Evolutionary conservation across 2,797 vertebrate genomes (phyloP).

Genomic region (Tapera naevia): DNA sequence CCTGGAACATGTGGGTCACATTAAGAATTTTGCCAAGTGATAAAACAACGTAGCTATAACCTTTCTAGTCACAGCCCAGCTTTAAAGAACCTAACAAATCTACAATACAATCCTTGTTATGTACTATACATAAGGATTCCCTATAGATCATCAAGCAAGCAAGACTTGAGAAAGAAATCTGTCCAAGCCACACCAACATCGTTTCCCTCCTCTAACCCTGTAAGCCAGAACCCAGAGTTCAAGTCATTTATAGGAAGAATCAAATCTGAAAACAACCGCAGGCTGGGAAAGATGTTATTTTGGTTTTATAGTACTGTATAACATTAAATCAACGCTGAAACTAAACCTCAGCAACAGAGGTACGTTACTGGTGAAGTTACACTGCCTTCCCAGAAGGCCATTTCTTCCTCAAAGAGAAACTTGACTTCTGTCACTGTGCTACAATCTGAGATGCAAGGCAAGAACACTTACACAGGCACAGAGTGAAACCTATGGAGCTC

Average conservation of each 20-base stretch:
- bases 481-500: neutral
- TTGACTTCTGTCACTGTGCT: neutral
- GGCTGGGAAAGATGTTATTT: neutral
- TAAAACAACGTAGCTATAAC: accelerated
- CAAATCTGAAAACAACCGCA: slow-evolving; percentile 5
- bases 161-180: neutral
- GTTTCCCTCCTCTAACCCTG: neutral
- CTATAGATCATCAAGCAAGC: neutral
- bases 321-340: neutral
- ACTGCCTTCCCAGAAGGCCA: neutral
- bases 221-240: neutral
- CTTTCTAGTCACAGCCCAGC: neutral
- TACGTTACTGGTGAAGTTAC: neutral
- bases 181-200: neutral
- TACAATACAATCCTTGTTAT: neutral
- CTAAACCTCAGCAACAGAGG: neutral
- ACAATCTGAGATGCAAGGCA: neutral
- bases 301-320: neutral
- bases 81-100: neutral
- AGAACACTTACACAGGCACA: neutral
- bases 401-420: neutral
- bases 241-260: neutral
- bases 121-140: neutral
- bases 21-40: neutral
- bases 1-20: neutral